Percentiles rank a stretch among this genome's conserved stretches.
These are phyloP conservation scores for Anodontia alba DNA, from an alignment of 2,888 invertebrate genomes.

Conservation along the genomic window DNA sequence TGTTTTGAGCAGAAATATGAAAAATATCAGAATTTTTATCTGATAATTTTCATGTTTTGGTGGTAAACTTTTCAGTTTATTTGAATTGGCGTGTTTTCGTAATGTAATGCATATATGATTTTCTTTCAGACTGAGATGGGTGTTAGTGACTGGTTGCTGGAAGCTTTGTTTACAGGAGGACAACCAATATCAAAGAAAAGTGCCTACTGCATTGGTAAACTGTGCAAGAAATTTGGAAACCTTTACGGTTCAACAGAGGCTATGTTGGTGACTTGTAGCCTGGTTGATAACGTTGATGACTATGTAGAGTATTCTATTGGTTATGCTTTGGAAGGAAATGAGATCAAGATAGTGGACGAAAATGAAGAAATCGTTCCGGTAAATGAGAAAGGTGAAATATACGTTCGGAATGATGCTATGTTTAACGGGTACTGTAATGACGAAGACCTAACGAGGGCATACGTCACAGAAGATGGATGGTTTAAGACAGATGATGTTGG, in stretches of 20 bases:
- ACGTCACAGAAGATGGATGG: constrained; percentile 24
- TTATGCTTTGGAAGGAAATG: neutral
- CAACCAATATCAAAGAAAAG: constrained; percentile 26
- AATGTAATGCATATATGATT: too few relatives aligned
- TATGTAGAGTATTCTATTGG: constrained; percentile 5
- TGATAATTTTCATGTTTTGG: too few relatives aligned
- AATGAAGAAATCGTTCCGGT: constrained; percentile 22
- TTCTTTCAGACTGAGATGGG: constrained; percentile 19
- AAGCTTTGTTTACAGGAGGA: constrained; percentile 22
- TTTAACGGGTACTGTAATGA: constrained; percentile 37
- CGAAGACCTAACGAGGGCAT: neutral
- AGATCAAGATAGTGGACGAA: constrained; percentile 27
- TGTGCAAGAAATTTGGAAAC: neutral
- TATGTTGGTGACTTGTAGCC: neutral
- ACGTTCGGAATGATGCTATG: constrained; percentile 2
- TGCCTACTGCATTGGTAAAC: neutral
- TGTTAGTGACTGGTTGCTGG: constrained; percentile 15
- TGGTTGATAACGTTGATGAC: neutral
- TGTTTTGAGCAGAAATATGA: too few relatives aligned
- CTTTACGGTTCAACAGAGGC: constrained; percentile 30
- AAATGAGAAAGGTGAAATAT: constrained; percentile 33
- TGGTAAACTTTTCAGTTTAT: too few relatives aligned
- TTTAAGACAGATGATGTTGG: constrained; percentile 29
- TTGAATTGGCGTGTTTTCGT: too few relatives aligned
- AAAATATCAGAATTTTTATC: too few relatives aligned